phyloP scores from a whole-genome alignment of 1,140 invertebrate species.

The honey bee (Apis mellifera) region DNA sequence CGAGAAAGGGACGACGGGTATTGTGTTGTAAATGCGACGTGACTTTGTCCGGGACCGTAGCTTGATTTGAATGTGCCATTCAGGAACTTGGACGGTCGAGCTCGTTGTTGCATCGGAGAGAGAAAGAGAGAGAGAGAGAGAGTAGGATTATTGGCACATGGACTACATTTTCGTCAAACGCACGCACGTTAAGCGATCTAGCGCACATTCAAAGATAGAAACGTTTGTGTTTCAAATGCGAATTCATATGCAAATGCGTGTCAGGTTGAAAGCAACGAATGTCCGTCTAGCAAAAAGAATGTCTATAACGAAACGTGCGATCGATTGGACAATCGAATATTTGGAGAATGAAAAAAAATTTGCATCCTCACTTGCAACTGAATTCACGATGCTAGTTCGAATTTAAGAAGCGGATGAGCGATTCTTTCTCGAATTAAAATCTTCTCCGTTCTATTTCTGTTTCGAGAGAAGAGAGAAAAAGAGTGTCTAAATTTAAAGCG shows the following conservation, averaged over 20 bases:
- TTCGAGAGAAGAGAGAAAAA: too few relatives aligned
- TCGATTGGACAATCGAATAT: background rate
- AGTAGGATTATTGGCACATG: conserved; percentile 51
- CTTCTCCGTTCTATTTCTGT: too few relatives aligned
- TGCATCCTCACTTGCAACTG: background rate
- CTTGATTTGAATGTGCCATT: conserved; percentile 63
- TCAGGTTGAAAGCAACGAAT: background rate
- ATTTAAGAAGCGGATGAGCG: too few relatives aligned
- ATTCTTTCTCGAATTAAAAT: too few relatives aligned
- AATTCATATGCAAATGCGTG: conserved; percentile 7
- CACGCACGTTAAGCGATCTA: background rate
- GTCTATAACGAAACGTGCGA: background rate
- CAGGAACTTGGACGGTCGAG: conserved; percentile 53
- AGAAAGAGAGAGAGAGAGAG: background rate
- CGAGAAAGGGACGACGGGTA: conserved; percentile 29
- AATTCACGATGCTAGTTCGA: too few relatives aligned
- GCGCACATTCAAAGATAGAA: background rate
- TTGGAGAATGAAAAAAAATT: background rate
- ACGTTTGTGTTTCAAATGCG: background rate
- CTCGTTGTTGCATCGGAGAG: conserved; percentile 18
- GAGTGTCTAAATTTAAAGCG: too few relatives aligned
- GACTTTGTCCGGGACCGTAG: conserved; percentile 54
- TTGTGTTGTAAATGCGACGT: conserved; percentile 56
- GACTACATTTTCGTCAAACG: conserved; percentile 1
- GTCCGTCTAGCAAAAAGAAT: background rate